A percentile compares a stretch with the other conserved stretches of the same genome.
Evolutionary conservation across 1,140 invertebrate genomes (phyloP).

Genomic region (Drosophila hydei): DNA sequence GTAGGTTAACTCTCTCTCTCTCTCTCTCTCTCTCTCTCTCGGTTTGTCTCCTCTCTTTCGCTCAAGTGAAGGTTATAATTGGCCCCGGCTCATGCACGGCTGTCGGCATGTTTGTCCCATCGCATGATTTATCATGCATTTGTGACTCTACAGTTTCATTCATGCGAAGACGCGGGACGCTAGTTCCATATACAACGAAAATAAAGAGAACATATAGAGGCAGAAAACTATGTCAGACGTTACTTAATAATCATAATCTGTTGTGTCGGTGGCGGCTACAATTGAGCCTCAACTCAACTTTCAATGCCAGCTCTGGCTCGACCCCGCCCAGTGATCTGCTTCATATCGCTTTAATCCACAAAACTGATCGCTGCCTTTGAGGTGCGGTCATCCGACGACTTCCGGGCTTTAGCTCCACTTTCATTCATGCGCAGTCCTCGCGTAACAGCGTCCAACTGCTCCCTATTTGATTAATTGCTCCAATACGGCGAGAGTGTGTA

Average conservation of each 20-base stretch:
- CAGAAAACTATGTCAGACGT: conserved; percentile 76
- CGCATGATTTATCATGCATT: conserved; percentile 80
- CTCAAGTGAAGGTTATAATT: conserved; percentile 38
- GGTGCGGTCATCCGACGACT: conserved; percentile 70
- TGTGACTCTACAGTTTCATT: conserved; percentile 78
- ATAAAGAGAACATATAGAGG: background rate
- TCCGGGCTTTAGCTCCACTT: conserved; percentile 66
- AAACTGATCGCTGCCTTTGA: conserved; percentile 45
- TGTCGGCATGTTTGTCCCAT: conserved; percentile 82
- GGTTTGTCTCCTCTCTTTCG: background rate
- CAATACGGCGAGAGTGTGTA: conserved; percentile 55
- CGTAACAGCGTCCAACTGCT: conserved; percentile 5
- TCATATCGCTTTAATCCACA: conserved; percentile 46
- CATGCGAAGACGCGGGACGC: conserved; percentile 6
- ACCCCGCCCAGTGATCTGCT: conserved; percentile 28
- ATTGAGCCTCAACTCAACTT: conserved; percentile 59
- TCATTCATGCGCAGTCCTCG: conserved; percentile 51
- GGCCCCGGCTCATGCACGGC: conserved; percentile 55
- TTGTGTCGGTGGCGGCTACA: conserved; percentile 60
- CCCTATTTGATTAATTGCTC: conserved; percentile 58
- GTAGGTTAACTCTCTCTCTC: conserved; percentile 33
- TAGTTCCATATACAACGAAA: conserved; percentile 19
- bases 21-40: conserved; percentile 2
- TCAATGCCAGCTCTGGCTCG: conserved; percentile 16
- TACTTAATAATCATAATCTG: conserved; percentile 71